A percentile compares a stretch with the other conserved stretches of the same genome.
phyloP scores from a whole-genome alignment of 2,113 vertebrate genomes.

The Paradoxurus hermaphroditus region DNA sequence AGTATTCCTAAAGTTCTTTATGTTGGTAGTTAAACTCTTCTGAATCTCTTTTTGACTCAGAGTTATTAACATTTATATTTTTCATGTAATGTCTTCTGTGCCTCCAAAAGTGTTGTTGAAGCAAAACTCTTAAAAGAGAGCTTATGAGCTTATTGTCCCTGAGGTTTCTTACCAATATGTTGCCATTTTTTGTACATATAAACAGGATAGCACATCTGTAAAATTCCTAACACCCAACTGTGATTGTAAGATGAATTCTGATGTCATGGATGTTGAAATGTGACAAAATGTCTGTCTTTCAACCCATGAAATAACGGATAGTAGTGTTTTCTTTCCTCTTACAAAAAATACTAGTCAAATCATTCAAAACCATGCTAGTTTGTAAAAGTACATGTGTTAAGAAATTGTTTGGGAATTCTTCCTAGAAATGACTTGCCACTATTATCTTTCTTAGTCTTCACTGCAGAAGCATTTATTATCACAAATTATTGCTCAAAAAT shows the following conservation, averaged over 20 bases:
- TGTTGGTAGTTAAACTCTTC: background rate
- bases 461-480: background rate
- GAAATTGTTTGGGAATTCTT: background rate
- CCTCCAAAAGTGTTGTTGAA: background rate
- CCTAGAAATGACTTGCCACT: background rate
- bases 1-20: background rate
- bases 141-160: background rate
- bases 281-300: background rate
- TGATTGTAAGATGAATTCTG: background rate
- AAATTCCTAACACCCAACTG: background rate
- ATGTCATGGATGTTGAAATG: background rate
- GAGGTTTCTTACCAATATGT: background rate
- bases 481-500: background rate
- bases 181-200: background rate
- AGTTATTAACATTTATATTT: background rate
- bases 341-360: background rate
- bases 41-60: background rate
- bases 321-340: background rate
- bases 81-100: background rate
- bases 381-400: background rate
- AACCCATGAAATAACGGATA: background rate
- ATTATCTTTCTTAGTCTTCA: background rate
- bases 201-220: background rate
- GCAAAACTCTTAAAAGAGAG: background rate
- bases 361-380: background rate